Conservation (phyloP, 2,888 invertebrate genomes). For the Drosophila falleni region DNA sequence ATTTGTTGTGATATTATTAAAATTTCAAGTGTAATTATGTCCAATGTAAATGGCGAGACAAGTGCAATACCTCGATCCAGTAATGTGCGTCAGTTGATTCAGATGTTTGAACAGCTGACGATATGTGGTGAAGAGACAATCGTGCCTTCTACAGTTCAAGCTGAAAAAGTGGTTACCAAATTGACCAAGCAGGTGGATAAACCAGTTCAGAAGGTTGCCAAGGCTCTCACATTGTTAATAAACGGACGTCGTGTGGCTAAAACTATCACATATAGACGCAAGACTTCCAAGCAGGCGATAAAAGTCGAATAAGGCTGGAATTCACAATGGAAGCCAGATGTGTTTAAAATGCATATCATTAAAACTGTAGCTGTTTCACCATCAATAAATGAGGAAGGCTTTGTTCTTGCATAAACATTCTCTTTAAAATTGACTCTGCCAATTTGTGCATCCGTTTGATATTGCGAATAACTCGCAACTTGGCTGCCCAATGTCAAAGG, state of each 20-base stretch:
- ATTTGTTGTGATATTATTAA: background rate
- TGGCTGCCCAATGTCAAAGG: slow-evolving; percentile 3
- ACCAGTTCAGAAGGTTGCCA: background rate
- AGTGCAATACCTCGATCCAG: background rate
- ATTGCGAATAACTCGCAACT: background rate
- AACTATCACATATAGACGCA: background rate
- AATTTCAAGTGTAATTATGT: slow-evolving; percentile 14
- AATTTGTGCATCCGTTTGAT: background rate
- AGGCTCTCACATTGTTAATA: slow-evolving; percentile 27
- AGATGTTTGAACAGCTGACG: slow-evolving; percentile 34
- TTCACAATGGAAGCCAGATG: background rate
- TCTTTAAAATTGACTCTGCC: background rate
- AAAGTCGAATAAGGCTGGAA: background rate
- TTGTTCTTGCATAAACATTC: background rate
- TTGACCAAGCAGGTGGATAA: too few species aligned
- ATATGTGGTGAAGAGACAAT: background rate
- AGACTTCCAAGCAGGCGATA: background rate
- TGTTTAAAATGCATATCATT: slow-evolving; percentile 1
- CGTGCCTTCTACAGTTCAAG: background rate
- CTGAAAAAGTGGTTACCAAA: background rate
- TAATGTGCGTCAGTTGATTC: slow-evolving; percentile 31
- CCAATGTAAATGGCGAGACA: background rate
- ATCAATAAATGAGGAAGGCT: background rate
- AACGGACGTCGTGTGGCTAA: slow-evolving; percentile 36
- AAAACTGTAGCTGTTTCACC: background rate